A percentile compares a stretch with the other conserved stretches of the same genome.
Conservation (phyloP, 2,797 vertebrate genomes). For the Hoplostethus mediterraneus region DNA sequence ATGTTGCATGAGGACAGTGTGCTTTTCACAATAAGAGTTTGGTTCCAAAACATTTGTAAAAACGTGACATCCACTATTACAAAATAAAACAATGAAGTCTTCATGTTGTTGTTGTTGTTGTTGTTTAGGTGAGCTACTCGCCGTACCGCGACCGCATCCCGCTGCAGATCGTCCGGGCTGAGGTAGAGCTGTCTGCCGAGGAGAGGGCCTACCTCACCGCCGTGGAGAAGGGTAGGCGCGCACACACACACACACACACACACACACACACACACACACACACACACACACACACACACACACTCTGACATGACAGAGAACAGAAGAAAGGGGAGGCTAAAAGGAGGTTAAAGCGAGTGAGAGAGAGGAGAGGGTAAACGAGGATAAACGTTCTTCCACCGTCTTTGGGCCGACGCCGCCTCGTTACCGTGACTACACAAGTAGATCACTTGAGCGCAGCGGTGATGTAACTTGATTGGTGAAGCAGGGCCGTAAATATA, state of each 20-base stretch:
- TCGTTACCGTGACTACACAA: too few species aligned
- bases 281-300: background rate
- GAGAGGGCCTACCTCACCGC: slow-evolving; percentile 95
- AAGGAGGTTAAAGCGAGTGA: background rate
- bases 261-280: background rate
- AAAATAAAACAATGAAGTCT: too few species aligned
- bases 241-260: background rate
- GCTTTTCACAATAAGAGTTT: too few species aligned
- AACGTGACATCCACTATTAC: too few species aligned
- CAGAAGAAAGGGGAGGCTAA: background rate
- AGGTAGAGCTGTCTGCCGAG: slow-evolving; percentile 93
- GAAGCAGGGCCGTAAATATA: too few species aligned
- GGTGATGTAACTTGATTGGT: too few species aligned
- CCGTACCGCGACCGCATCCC: slow-evolving; percentile 96
- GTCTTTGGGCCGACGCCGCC: too few species aligned
- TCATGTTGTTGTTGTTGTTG: slow-evolving; percentile 1
- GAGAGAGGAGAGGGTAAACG: background rate
- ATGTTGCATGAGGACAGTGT: too few species aligned
- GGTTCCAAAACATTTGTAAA: too few species aligned
- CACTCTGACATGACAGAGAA: background rate
- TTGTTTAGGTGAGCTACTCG: slow-evolving; percentile 87
- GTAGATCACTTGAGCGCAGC: too few species aligned
- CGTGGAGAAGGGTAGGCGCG: slow-evolving; percentile 88
- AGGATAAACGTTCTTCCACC: too few species aligned
- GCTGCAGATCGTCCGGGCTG: slow-evolving; percentile 93